phyloP scores from a whole-genome alignment of 2,888 invertebrate genomes.

The Coenonympha arcania region DNA sequence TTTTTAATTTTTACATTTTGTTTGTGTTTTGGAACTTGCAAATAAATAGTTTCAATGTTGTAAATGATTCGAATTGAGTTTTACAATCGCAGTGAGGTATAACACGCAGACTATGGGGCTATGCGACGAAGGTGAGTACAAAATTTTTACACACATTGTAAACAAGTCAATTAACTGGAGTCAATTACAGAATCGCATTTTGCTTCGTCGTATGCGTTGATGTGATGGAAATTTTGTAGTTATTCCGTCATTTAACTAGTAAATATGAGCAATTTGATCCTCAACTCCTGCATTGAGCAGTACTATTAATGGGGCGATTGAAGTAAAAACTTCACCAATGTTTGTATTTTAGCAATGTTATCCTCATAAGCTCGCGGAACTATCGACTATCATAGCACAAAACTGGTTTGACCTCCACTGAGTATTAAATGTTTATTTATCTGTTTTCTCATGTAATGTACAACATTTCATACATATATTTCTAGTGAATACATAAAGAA shows the following conservation, averaged over 20 bases:
- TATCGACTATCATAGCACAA: slow-evolving; percentile 30
- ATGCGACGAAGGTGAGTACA: slow-evolving; percentile 62
- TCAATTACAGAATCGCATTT: slow-evolving; percentile 29
- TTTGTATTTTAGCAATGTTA: background rate
- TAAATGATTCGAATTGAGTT: slow-evolving; percentile 5
- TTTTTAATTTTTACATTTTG: no score
- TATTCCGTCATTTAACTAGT: background rate
- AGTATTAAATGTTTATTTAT: slow-evolving; percentile 46
- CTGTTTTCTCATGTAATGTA: slow-evolving; percentile 5
- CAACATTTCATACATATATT: background rate
- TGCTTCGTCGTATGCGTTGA: slow-evolving; percentile 6
- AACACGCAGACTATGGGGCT: slow-evolving; percentile 49
- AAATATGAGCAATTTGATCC: background rate
- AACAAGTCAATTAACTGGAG: slow-evolving; percentile 56
- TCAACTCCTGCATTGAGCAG: background rate
- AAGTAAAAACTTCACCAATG: background rate
- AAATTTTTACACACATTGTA: slow-evolving; percentile 37
- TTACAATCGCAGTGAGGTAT: slow-evolving; percentile 5
- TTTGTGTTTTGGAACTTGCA: no score
- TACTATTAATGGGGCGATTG: background rate
- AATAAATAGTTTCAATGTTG: background rate
- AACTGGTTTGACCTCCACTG: slow-evolving; percentile 58
- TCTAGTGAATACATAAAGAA: slow-evolving; percentile 1
- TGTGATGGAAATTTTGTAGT: slow-evolving; percentile 15
- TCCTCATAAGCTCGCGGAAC: slow-evolving; percentile 42